These are phyloP conservation scores for Pipistrellus pygmaeus DNA, from an alignment of 2,797 vertebrate species.

Conservation along the genomic window DNA sequence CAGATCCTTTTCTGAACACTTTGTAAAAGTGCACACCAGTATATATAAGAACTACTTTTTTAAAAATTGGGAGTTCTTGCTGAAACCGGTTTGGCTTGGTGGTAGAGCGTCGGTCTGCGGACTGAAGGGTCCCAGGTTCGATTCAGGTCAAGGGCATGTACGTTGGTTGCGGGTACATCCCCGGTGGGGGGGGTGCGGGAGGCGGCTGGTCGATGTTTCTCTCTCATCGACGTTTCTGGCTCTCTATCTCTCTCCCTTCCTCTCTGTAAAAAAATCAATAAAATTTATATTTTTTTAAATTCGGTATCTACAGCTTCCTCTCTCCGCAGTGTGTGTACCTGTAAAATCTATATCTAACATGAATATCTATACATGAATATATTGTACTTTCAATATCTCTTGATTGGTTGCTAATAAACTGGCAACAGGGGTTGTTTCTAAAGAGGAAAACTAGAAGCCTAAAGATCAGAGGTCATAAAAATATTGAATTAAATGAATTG, in stretches of 20 bases:
- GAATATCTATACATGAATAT: background rate
- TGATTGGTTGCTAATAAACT: background rate
- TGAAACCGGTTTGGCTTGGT: no score
- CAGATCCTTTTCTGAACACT: background rate
- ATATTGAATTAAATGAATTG: background rate
- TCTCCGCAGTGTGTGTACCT: background rate
- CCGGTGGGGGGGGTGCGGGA: no score
- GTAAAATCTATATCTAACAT: background rate
- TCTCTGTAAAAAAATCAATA: no score
- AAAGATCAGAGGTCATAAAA: background rate
- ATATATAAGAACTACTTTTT: background rate
- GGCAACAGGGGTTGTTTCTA: background rate
- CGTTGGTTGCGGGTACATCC: no score
- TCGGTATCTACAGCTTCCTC: background rate
- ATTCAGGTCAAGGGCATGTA: no score
- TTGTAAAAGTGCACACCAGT: background rate
- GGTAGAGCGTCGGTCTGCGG: no score
- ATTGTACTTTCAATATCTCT: background rate
- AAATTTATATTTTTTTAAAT: background rate
- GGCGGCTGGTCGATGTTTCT: no score
- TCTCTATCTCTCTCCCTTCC: no score
- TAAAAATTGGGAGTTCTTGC: background rate
- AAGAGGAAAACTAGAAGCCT: background rate
- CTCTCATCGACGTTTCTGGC: no score
- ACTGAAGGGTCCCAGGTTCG: no score